Percentiles rank a stretch among this genome's conserved stretches.
These are phyloP conservation scores for Hydroisotoma schaefferi DNA, from an alignment of 2,888 invertebrate genomes.

Conservation along the genomic window DNA sequence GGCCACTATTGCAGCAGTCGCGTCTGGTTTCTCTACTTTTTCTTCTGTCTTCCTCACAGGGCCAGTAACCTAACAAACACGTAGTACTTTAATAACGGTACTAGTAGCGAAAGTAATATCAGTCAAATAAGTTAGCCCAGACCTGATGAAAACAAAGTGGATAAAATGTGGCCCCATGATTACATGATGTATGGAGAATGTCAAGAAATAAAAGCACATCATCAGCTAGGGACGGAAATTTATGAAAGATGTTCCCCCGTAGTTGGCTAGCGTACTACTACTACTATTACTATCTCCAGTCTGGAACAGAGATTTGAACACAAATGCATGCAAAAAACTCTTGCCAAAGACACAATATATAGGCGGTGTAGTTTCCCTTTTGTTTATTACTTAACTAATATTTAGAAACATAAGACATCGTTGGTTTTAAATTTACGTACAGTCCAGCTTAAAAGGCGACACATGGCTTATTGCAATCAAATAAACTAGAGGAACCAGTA, in stretches of 20 bases:
- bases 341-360: no score
- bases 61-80: not conserved
- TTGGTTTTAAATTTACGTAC: no score
- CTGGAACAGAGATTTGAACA: not conserved
- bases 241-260: not conserved
- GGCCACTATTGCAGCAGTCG: not conserved
- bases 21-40: not conserved
- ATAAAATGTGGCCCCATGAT: constrained; percentile 8
- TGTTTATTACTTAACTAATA: no score
- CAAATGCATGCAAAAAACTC: not conserved
- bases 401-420: no score
- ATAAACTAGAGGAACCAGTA: no score
- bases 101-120: not conserved
- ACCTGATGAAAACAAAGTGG: constrained; percentile 11
- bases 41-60: not conserved
- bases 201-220: not conserved
- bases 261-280: no score
- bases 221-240: not conserved
- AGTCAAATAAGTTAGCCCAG: no score
- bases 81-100: not conserved
- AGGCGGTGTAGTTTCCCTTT: no score
- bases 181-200: constrained; percentile 13
- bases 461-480: no score
- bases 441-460: no score
- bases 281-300: no score